Evolutionary conservation across 53 echinoderm and acorn worm species (phyloP).

Genomic region (Echinarachnius parma): DNA sequence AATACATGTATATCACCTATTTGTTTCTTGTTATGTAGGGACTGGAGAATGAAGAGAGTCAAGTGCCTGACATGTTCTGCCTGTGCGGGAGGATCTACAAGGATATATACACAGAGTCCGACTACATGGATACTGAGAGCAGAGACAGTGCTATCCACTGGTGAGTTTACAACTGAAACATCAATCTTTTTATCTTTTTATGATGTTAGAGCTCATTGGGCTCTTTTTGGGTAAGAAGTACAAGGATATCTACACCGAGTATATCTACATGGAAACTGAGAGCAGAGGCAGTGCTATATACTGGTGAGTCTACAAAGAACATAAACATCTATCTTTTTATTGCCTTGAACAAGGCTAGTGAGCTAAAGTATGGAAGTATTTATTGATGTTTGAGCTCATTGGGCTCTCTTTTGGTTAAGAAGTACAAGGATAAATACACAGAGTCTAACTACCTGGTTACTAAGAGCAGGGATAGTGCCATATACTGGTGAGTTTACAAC

Average conservation of each 20-base stretch:
- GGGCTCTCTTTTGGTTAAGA: slow-evolving; percentile 89
- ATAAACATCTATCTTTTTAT: too few relatives aligned
- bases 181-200: too few relatives aligned
- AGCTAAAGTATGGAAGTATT: too few relatives aligned
- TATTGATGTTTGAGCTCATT: too few relatives aligned
- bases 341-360: too few relatives aligned
- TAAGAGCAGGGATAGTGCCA: slow-evolving; percentile 81
- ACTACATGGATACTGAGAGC: slow-evolving; percentile 74
- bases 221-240: slow-evolving; percentile 95
- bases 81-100: slow-evolving; percentile 96
- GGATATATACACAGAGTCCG: slow-evolving; percentile 82
- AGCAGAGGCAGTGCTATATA: slow-evolving; percentile 88
- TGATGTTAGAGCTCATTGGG: too few relatives aligned
- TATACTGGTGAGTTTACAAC: slow-evolving; percentile 86
- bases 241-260: slow-evolving; percentile 90
- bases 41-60: slow-evolving; percentile 71
- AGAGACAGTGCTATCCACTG: slow-evolving; percentile 93
- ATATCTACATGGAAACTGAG: slow-evolving; percentile 68
- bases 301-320: slow-evolving; percentile 86
- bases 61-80: slow-evolving; percentile 98
- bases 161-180: too few relatives aligned
- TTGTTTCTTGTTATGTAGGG: slow-evolving; percentile 44
- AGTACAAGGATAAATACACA: slow-evolving; percentile 89
- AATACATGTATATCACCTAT: slow-evolving; percentile 1
- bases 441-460: slow-evolving; percentile 81